Evolutionary conservation across 2,113 vertebrate species (phyloP).

Genomic region (Megaleporinus macrocephalus): DNA sequence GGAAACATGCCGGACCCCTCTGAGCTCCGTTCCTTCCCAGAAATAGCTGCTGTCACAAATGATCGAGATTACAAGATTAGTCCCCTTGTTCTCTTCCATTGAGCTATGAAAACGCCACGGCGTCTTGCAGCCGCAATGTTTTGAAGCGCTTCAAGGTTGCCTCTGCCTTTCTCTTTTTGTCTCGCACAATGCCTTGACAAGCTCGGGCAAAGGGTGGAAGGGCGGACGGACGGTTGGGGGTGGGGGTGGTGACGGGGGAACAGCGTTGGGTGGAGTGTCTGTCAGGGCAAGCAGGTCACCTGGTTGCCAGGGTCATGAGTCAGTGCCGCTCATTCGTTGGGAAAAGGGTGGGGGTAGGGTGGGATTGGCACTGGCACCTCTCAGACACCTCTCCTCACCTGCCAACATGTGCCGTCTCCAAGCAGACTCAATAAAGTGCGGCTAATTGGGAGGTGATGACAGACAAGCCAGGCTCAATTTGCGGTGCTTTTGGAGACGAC

Average conservation of each 20-base stretch:
- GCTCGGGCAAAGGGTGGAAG: slow-evolving; percentile 34
- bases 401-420: slow-evolving; percentile 75
- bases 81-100: slow-evolving; percentile 49
- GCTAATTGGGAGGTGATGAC: slow-evolving; percentile 83
- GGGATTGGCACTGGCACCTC: slow-evolving; percentile 65
- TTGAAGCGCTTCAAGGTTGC: slow-evolving; percentile 60
- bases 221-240: neutral
- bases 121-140: slow-evolving; percentile 64
- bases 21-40: slow-evolving; percentile 23
- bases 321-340: slow-evolving; percentile 51
- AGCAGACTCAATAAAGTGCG: slow-evolving; percentile 74
- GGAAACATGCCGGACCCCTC: slow-evolving; percentile 28
- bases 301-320: slow-evolving; percentile 60
- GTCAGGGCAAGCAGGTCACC: slow-evolving; percentile 37
- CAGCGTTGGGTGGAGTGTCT: slow-evolving; percentile 13
- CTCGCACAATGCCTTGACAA: slow-evolving; percentile 38
- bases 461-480: slow-evolving; percentile 72
- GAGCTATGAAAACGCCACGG: slow-evolving; percentile 67
- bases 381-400: slow-evolving; percentile 74
- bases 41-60: slow-evolving; percentile 51
- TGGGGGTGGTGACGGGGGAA: neutral
- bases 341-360: slow-evolving; percentile 29
- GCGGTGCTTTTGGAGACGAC: slow-evolving; percentile 71
- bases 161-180: slow-evolving; percentile 34
- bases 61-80: slow-evolving; percentile 57